These are phyloP conservation scores for Oreochromis aureus DNA, from an alignment of 2,113 vertebrate genomes.

Conservation along the genomic window DNA sequence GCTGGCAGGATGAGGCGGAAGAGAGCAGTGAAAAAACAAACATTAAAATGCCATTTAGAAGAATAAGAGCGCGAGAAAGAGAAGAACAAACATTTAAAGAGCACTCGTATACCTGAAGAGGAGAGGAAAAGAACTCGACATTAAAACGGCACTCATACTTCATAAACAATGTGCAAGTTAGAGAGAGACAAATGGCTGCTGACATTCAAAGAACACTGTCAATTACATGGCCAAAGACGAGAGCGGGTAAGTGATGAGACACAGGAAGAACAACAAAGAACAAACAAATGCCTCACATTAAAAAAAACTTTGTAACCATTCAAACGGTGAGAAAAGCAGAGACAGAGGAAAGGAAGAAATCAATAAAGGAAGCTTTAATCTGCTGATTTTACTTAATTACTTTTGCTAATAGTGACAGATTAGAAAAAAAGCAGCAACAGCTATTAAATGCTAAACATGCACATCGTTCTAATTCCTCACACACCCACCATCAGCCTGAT, in stretches of 20 bases:
- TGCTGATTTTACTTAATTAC: not conserved
- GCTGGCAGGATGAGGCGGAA: not conserved
- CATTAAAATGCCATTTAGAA: not conserved
- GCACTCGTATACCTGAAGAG: not conserved
- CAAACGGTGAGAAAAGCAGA: not conserved
- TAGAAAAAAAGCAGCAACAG: not conserved
- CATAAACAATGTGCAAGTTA: not conserved
- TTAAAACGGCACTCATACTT: not conserved
- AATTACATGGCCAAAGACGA: not conserved
- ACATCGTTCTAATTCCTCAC: not conserved
- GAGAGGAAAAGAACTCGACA: not conserved
- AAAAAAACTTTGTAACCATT: fast-evolving
- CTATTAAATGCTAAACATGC: not conserved
- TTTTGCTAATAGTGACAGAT: not conserved
- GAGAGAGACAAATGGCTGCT: not conserved
- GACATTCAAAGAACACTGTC: not conserved
- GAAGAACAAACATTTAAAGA: not conserved
- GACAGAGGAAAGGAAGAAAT: not conserved
- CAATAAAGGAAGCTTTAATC: not conserved
- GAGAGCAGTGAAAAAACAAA: not conserved
- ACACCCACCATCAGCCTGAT: not conserved
- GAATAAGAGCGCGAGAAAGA: not conserved
- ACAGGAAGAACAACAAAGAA: not conserved
- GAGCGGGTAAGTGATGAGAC: not conserved
- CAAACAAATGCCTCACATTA: not conserved